Evolutionary conservation across 2,888 invertebrate genomes (phyloP).

Genomic region (Harpalus rufipes): DNA sequence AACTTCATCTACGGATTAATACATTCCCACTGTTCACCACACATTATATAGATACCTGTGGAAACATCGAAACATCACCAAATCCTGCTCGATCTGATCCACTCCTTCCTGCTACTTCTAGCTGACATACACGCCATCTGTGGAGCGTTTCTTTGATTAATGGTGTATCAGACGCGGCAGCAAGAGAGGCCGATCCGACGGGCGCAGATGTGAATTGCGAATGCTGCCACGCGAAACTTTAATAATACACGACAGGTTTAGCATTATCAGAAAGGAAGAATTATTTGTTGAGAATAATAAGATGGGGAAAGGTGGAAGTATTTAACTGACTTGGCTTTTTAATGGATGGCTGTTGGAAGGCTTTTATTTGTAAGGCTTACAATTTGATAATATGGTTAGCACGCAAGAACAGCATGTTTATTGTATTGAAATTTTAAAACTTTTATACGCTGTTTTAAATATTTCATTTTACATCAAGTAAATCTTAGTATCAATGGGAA

Average conservation of each 20-base stretch:
- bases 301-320: not conserved
- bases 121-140: constrained; percentile 34
- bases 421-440: not conserved
- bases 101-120: not conserved
- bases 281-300: constrained; percentile 26
- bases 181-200: not conserved
- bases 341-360: not conserved
- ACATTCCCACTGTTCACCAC: no score
- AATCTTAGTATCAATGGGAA: no score
- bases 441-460: no score
- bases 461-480: no score
- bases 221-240: constrained; percentile 20
- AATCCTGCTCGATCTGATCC: not conserved
- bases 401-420: no score
- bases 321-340: not conserved
- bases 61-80: constrained; percentile 23
- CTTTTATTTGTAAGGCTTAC: not conserved
- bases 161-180: constrained; percentile 41
- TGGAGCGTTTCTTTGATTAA: constrained; percentile 53
- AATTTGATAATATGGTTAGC: no score
- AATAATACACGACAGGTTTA: constrained; percentile 49
- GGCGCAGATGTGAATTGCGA: constrained; percentile 40
- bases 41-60: constrained; percentile 15
- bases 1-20: no score
- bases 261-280: constrained; percentile 24